phyloP scores from a whole-genome alignment of 2,113 vertebrate species.

The Axis porcinus region DNA sequence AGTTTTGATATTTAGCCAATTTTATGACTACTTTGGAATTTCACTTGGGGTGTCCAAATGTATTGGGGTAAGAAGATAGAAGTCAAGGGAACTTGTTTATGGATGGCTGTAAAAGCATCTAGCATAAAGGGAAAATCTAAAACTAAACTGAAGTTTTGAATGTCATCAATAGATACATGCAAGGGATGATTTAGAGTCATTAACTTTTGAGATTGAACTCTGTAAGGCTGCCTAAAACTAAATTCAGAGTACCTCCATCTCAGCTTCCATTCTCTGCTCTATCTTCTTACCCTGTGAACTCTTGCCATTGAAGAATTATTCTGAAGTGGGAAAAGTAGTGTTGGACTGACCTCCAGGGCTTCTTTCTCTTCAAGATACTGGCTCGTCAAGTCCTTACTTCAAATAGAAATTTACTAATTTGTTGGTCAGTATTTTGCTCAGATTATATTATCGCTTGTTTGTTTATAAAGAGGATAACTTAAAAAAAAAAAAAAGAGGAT shows the following conservation, averaged over 20 bases:
- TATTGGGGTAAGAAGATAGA: background rate
- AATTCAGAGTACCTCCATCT: background rate
- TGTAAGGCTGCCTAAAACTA: accelerated
- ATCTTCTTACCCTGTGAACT: background rate
- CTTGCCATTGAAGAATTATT: background rate
- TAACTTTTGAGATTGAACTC: background rate
- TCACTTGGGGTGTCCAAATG: background rate
- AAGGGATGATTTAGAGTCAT: background rate
- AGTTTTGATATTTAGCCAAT: background rate
- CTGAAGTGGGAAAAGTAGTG: background rate
- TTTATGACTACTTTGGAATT: background rate
- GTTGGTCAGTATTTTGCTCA: background rate
- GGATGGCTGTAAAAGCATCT: background rate
- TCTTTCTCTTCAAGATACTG: background rate
- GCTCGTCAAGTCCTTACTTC: background rate
- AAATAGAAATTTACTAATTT: background rate
- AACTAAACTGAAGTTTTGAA: background rate
- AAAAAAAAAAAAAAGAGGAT: too few relatives aligned
- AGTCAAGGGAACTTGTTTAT: background rate
- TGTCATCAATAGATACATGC: background rate
- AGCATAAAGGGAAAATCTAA: background rate
- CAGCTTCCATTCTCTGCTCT: background rate
- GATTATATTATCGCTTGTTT: background rate
- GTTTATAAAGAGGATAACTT: background rate
- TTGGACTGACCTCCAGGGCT: background rate